A percentile compares a stretch with the other conserved stretches of the same genome.
These are phyloP conservation scores for Acanthosepion lycidas DNA, from an alignment of 2,888 invertebrate genomes.

Conservation along the genomic window DNA sequence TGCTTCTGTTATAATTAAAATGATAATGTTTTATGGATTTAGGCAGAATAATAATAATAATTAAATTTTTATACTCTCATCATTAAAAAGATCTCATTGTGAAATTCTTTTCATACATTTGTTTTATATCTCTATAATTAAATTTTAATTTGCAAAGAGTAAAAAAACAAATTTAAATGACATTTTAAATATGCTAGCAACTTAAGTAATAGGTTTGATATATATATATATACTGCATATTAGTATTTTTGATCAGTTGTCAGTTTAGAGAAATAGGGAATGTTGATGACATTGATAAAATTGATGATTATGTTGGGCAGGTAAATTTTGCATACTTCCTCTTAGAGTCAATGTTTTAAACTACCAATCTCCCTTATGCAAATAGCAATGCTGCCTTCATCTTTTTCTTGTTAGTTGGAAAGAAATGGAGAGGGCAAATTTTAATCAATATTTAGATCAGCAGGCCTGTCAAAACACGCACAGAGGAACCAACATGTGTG, in stretches of 20 bases:
- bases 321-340: neutral
- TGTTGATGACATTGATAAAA: conserved; percentile 33
- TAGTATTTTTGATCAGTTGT: conserved; percentile 33
- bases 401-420: neutral
- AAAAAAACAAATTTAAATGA: neutral
- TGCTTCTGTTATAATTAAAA: neutral
- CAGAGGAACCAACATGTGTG: conserved; percentile 15
- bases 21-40: too few relatives aligned
- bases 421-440: neutral
- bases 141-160: neutral
- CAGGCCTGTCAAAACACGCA: conserved; percentile 15
- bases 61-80: neutral
- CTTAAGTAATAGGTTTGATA: neutral
- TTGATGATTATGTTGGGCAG: neutral
- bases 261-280: neutral
- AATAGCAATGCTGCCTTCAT: neutral
- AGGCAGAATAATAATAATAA: neutral
- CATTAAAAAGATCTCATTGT: neutral
- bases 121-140: neutral
- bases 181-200: neutral
- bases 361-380: neutral
- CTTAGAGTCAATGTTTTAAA: neutral
- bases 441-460: conserved; percentile 17
- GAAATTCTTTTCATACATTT: neutral
- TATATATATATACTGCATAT: neutral